These are phyloP conservation scores for Polyploca ridens DNA, from an alignment of 2,888 invertebrate genomes.

Conservation along the genomic window DNA sequence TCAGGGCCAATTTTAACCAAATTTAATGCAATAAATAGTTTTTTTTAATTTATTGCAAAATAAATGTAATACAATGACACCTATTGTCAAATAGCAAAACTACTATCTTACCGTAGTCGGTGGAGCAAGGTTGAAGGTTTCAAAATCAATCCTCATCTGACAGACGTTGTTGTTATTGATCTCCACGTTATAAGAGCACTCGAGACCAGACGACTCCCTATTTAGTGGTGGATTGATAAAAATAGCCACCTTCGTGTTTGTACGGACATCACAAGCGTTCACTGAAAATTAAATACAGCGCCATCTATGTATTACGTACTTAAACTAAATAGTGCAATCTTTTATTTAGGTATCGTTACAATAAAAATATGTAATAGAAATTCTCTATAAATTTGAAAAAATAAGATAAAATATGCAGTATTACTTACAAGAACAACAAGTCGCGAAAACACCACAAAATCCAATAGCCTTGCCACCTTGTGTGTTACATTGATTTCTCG, in stretches of 20 bases:
- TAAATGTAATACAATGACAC: conserved; percentile 17
- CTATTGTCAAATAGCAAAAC: conserved; percentile 16
- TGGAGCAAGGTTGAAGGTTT: conserved; percentile 80
- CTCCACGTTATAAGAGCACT: conserved; percentile 83
- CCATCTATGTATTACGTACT: conserved; percentile 25
- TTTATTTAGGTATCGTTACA: not conserved
- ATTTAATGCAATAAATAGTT: too few species aligned
- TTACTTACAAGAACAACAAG: conserved; percentile 78
- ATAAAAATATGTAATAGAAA: too few species aligned
- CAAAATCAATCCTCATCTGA: conserved; percentile 85
- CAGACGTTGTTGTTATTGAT: conserved; percentile 85
- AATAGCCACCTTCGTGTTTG: conserved; percentile 72
- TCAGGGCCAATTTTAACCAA: too few species aligned
- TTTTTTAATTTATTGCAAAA: too few species aligned
- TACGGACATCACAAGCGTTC: conserved; percentile 74
- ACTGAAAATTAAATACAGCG: conserved; percentile 53
- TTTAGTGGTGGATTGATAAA: conserved; percentile 79
- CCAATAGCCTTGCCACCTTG: conserved; percentile 81
- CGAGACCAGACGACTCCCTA: conserved; percentile 71
- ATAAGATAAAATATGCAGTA: not conserved
- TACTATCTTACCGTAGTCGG: conserved; percentile 68
- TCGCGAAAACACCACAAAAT: conserved; percentile 79
- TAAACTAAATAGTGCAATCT: conserved; percentile 4
- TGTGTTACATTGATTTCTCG: conserved; percentile 80
- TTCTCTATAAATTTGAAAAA: too few species aligned